Evolutionary conservation across 2,888 invertebrate genomes (phyloP), one percentile per base, ranked within the genome.

Genomic region (Tetheella fluctuosa): DNA sequence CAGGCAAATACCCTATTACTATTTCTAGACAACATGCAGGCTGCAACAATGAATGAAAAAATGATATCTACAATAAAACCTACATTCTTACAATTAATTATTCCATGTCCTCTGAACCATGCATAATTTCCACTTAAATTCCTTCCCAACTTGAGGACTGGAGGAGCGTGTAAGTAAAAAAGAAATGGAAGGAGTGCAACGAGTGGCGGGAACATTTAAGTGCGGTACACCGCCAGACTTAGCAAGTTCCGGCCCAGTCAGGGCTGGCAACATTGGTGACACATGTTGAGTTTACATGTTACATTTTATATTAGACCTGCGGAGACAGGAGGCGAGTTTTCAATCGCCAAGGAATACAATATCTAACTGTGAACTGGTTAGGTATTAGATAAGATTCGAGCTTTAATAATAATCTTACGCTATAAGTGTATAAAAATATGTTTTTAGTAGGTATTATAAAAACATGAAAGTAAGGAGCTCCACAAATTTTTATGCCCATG

Each of bases 151-250:
- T 48, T 48, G 48, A 20, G 7, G 20, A 10, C 48, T 48, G 48
- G 48, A 48, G 48, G 48, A 48, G 48, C 48, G 48, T 48, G 48
- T 48, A 73, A 79, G 79, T 68, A 64, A 79, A 80, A n/a, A 77
- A 75, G 74, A 76, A 73, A 62, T 66, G 67, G 68, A 67, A 56
- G 53, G 63, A 74, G 69, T 77, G 70, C 65, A 67, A 74, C 34
- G 48, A 48, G 48, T 20, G 48, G 55, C 55, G 17, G 77, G 78
- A 73, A 73, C 76, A 64, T 77, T 80, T 76, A 80, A 83, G 81
- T 77, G 77, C 71, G 70, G 71, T 65, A 61, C 70, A 64, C 70
- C 70, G 63, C 72, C 69, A 64, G 67, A 62, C 67, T 69, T 67
- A 65, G 62, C 69, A 67, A 67, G 62, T 67, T 65, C 70, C 64